Conservation (phyloP, 2,888 invertebrate genomes). For the Timema podura region DNA sequence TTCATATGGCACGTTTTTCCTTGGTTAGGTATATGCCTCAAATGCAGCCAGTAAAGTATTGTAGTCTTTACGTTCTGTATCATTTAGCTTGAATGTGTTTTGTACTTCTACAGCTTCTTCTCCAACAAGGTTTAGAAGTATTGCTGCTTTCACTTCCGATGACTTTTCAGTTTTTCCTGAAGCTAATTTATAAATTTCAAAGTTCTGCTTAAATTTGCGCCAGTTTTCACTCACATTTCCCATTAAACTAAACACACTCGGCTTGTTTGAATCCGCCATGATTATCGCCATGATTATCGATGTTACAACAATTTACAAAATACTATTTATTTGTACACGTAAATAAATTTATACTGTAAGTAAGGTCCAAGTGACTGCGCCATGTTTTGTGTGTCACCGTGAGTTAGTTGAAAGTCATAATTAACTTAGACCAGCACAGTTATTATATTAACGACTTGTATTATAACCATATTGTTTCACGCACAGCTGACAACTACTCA, state of each 20-base stretch:
- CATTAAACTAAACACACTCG: not conserved
- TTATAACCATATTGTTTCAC: too few relatives aligned
- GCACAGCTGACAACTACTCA: too few relatives aligned
- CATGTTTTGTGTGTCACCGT: too few relatives aligned
- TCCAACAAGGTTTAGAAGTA: not conserved
- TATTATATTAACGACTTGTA: too few relatives aligned
- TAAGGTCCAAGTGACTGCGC: too few relatives aligned
- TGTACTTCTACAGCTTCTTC: not conserved
- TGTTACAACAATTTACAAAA: too few relatives aligned
- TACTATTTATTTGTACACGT: too few relatives aligned
- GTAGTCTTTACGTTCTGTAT: not conserved
- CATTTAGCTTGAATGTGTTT: not conserved
- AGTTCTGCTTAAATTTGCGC: not conserved
- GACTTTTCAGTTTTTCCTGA: not conserved
- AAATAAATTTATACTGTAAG: too few relatives aligned
- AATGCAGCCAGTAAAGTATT: not conserved
- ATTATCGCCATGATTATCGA: too few relatives aligned
- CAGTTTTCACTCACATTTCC: conserved; percentile 2
- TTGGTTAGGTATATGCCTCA: not conserved
- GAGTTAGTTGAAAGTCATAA: too few relatives aligned
- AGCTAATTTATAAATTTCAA: not conserved
- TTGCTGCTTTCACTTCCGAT: conserved; percentile 1
- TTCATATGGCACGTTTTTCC: conserved; percentile 5
- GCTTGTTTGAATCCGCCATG: conserved; percentile 3
- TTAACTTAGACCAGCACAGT: too few relatives aligned